These are phyloP conservation scores for Kryptolebias marmoratus DNA, from an alignment of 2,113 vertebrate species.

Conservation along the genomic window DNA sequence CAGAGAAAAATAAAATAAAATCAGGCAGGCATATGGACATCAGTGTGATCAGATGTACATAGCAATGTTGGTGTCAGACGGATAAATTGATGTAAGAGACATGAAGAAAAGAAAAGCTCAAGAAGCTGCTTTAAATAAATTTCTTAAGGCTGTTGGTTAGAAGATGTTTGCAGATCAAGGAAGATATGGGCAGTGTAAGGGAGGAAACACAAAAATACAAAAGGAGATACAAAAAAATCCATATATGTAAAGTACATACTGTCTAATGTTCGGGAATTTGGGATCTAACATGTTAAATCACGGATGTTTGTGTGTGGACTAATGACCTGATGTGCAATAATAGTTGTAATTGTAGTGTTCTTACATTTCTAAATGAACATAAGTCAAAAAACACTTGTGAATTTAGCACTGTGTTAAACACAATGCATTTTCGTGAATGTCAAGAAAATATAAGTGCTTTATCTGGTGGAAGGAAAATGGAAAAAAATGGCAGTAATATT, in stretches of 20 bases:
- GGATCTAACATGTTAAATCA: no score
- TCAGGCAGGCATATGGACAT: constrained; percentile 5
- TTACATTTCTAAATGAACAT: no score
- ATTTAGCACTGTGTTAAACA: background rate
- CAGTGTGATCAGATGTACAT: constrained; percentile 18
- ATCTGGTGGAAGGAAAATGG: no score
- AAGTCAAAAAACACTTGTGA: background rate
- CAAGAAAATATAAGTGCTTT: no score
- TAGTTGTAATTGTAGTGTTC: no score
- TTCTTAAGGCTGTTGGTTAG: constrained; percentile 47
- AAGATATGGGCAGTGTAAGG: constrained; percentile 34
- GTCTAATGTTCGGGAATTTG: background rate
- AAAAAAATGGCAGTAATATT: no score
- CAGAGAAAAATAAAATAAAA: constrained; percentile 10
- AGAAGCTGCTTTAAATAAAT: constrained; percentile 45
- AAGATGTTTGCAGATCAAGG: constrained; percentile 49
- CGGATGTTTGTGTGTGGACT: no score
- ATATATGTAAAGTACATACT: background rate
- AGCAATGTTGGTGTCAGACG: constrained; percentile 10
- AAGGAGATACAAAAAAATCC: background rate
- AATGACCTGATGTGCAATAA: no score
- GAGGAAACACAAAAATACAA: background rate
- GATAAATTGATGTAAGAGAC: constrained; percentile 23
- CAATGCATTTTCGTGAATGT: no score
- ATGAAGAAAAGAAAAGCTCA: constrained; percentile 14